These are phyloP conservation scores for Cyphomyrus discorhynchus DNA, from an alignment of 2,113 vertebrate species.

Conservation along the genomic window DNA sequence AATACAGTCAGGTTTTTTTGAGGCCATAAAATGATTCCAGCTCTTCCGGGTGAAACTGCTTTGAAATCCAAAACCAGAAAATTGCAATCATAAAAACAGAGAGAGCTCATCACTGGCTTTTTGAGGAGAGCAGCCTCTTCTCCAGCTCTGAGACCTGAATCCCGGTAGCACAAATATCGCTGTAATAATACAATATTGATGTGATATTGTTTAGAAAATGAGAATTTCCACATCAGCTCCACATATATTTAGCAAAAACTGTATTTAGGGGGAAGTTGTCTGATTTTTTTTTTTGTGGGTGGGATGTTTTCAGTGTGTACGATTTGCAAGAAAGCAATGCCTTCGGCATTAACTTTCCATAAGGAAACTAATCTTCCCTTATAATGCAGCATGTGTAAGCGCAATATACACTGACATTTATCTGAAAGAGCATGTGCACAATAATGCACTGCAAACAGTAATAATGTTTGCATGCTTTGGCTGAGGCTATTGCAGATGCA, in stretches of 20 bases:
- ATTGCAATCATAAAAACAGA: neutral
- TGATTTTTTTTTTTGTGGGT: neutral
- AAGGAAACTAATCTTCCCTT: neutral
- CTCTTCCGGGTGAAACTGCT: neutral
- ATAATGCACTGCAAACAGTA: neutral
- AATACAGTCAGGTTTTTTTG: neutral
- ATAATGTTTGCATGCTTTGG: neutral
- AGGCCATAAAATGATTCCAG: conserved; percentile 3
- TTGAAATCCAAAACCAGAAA: conserved; percentile 13
- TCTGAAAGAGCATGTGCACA: neutral
- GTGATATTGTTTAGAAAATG: neutral
- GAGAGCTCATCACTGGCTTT: neutral
- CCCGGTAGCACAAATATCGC: neutral
- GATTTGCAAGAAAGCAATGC: neutral
- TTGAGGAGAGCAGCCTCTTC: neutral
- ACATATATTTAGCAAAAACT: neutral
- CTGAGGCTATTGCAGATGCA: neutral
- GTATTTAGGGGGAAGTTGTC: neutral
- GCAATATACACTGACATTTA: neutral
- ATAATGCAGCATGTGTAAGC: neutral
- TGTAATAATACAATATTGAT: neutral
- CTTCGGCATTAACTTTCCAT: neutral
- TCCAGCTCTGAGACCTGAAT: neutral
- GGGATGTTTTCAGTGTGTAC: neutral
- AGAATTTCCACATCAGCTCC: neutral